Conservation (phyloP, 2,113 vertebrate genomes). For the Callionymus lyra region DNA sequence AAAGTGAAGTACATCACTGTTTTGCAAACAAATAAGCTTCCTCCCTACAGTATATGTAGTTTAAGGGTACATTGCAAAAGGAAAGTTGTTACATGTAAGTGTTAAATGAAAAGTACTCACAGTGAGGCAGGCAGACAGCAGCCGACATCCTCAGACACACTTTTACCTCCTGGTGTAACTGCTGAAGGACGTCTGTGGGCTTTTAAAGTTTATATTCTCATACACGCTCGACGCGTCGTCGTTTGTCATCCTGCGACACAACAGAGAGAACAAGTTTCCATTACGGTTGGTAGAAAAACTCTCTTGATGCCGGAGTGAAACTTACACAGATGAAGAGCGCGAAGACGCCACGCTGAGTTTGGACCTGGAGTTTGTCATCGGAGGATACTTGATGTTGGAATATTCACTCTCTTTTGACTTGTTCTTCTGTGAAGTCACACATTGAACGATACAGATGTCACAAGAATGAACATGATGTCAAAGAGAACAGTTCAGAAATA, state of each 20-base stretch:
- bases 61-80: no score
- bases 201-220: conserved; percentile 82
- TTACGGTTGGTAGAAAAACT: no score
- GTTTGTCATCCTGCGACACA: conserved; percentile 60
- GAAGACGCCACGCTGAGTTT: conserved; percentile 60
- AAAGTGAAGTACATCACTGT: no score
- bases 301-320: neutral
- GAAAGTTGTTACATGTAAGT: no score
- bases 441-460: no score
- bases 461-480: no score
- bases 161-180: conserved; percentile 72
- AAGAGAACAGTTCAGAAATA: no score
- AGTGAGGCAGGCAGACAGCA: conserved; percentile 35
- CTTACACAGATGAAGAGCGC: conserved; percentile 63
- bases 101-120: conserved; percentile 56
- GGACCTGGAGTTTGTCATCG: conserved; percentile 64
- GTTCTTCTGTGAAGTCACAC: conserved; percentile 54
- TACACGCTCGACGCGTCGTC: conserved; percentile 78
- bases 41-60: no score
- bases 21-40: no score
- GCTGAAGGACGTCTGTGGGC: conserved; percentile 66
- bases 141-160: conserved; percentile 11
- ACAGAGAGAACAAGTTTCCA: conserved; percentile 1
- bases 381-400: conserved; percentile 71
- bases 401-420: conserved; percentile 72